Base-by-base conservation (phyloP, 2,888 invertebrate genomes). In the Halictus ligatus region DNA sequence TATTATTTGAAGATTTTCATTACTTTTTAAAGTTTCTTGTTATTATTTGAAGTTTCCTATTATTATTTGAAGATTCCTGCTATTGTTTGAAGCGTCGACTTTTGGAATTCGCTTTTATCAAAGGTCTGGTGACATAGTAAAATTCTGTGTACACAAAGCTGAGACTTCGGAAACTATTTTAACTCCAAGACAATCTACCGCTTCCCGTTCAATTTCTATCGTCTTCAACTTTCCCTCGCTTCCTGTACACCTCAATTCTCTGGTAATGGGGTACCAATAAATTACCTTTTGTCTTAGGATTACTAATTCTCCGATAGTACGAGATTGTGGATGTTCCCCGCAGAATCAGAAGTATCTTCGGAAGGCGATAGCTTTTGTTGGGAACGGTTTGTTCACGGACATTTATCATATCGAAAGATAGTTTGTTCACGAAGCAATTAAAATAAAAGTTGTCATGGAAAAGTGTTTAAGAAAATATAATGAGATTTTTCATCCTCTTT, bases 261-360 rank as follows among this genome's bases (percentile, higher is more conserved):
- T 72, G 46, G 77, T 64, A 78, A 79, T 64, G 67, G 83, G 76
- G 69, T 83, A 81, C 79, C 90, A 75, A 90, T 89, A 90, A 90
- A 89, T 90, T 86, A 87, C 73, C 90, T 81, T 89, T 89, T 90
- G 89, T 90, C 88, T 88, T 78, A 75, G 75, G 85, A 89, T 89
- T 84, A 88, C 73, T 85, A 89, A 88, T 89, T 88, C 83, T 73
- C 58, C 73, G 80, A 78, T 72, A 71, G 71, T 48, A 48, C 43
- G 67, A 72, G 69, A 67, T 79, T 80, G 75, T 78, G 84, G 83
- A 69, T 73, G 80, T 73, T 76, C 81, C 46, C 69, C 77, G 35
- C 29, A 67, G 85, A 81, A 84, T 80, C 76, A 74, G 48, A 69
- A 77, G 74, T 86, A 77, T 75, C 74, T 79, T 80, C 18, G 25